Percentiles rank a stretch among this genome's conserved stretches.
These are phyloP conservation scores for Frankliniella intonsa DNA, from an alignment of 2,888 invertebrate species.

Conservation along the genomic window DNA sequence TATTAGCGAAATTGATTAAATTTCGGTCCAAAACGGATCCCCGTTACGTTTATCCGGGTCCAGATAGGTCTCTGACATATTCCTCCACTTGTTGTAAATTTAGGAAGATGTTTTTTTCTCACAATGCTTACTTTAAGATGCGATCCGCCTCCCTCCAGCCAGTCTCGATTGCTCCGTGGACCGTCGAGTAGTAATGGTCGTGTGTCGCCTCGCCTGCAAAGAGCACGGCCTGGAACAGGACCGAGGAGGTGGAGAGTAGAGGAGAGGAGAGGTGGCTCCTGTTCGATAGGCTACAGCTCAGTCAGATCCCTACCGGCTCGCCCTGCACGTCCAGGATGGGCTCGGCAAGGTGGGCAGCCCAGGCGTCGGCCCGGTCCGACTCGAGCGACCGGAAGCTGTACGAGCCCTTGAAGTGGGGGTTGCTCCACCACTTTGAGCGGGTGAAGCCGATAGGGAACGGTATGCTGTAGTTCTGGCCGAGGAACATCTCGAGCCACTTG, in stretches of 20 bases:
- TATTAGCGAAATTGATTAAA: not conserved
- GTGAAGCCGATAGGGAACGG: constrained; percentile 40
- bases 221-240: constrained; percentile 51
- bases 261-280: too few relatives aligned
- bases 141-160: constrained; percentile 68
- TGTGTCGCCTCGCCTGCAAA: constrained; percentile 68
- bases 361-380: constrained; percentile 54
- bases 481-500: constrained; percentile 42
- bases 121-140: constrained; percentile 41
- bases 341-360: constrained; percentile 53
- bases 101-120: not conserved
- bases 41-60: too few relatives aligned
- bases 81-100: not conserved
- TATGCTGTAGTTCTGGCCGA: constrained; percentile 40
- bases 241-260: too few relatives aligned
- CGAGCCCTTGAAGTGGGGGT: constrained; percentile 58
- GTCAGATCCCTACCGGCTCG: constrained; percentile 36
- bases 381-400: constrained; percentile 60
- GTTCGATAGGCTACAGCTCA: too few relatives aligned
- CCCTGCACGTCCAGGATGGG: constrained; percentile 45
- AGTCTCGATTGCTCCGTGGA: constrained; percentile 69
- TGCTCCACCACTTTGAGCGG: constrained; percentile 60
- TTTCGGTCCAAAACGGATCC: too few relatives aligned
- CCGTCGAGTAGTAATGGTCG: constrained; percentile 59
- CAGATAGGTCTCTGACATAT: too few relatives aligned